These are phyloP conservation scores for Micropoecilia bifurca DNA, from an alignment of 2,797 vertebrate species.

Conservation along the genomic window DNA sequence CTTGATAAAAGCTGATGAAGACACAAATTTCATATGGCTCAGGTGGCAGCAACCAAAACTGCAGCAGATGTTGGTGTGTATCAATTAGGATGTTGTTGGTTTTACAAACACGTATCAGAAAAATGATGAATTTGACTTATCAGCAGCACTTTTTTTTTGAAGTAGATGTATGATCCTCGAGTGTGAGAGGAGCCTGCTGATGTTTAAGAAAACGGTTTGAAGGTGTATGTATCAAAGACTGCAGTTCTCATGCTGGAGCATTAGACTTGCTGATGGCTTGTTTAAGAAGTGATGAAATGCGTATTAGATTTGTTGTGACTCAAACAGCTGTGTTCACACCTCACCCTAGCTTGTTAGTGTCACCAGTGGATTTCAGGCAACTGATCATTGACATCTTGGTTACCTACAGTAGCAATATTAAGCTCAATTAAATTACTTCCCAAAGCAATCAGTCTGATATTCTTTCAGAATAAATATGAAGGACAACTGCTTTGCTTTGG, in stretches of 20 bases:
- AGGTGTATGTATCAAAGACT: slow-evolving; percentile 69
- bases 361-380: slow-evolving; percentile 59
- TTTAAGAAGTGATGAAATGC: slow-evolving; percentile 77
- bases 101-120: slow-evolving; percentile 50
- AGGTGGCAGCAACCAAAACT: slow-evolving; percentile 35
- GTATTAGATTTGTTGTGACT: slow-evolving; percentile 73
- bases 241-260: slow-evolving; percentile 52
- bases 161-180: slow-evolving; percentile 46
- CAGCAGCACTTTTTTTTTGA: slow-evolving; percentile 49
- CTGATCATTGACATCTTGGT: slow-evolving; percentile 57
- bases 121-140: slow-evolving; percentile 69
- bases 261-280: slow-evolving; percentile 78
- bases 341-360: slow-evolving; percentile 55
- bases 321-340: slow-evolving; percentile 75
- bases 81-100: slow-evolving; percentile 65
- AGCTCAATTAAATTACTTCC: slow-evolving; percentile 30
- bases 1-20: slow-evolving; percentile 70
- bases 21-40: slow-evolving; percentile 51
- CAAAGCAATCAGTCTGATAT: background rate
- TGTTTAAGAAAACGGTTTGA: slow-evolving; percentile 74
- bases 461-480: background rate
- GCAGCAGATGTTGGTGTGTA: slow-evolving; percentile 52
- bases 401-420: slow-evolving; percentile 14
- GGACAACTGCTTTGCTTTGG: background rate
- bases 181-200: slow-evolving; percentile 69